These are phyloP conservation scores for Caenorhabditis doughertyi DNA, from an alignment of 2,888 invertebrate species.

Conservation along the genomic window DNA sequence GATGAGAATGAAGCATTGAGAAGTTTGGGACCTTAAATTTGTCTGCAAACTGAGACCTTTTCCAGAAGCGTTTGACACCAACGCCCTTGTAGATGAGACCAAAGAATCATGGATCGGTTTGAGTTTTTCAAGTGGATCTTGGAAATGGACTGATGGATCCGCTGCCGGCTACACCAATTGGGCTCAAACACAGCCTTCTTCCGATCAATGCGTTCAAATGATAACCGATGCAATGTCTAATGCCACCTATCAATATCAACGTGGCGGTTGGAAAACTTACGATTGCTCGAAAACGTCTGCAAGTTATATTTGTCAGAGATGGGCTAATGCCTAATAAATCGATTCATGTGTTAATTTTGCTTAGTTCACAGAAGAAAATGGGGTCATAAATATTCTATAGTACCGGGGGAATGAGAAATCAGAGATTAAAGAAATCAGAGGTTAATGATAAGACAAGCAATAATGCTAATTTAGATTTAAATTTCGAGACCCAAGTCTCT, in stretches of 20 bases:
- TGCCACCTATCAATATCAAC: slow-evolving; percentile 40
- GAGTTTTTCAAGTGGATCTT: slow-evolving; percentile 13
- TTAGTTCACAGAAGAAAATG: slow-evolving; percentile 25
- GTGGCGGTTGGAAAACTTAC: slow-evolving; percentile 57
- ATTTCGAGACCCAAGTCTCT: slow-evolving; percentile 88
- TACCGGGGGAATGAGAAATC: no score
- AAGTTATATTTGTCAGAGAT: slow-evolving; percentile 49
- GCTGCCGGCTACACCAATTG: slow-evolving; percentile 28
- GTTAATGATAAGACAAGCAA: not conserved
- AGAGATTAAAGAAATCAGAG: no score
- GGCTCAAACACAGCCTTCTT: slow-evolving; percentile 50
- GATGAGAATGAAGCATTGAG: slow-evolving; percentile 52
- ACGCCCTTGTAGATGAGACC: slow-evolving; percentile 22
- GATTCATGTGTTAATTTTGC: not conserved
- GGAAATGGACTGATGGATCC: slow-evolving; percentile 46
- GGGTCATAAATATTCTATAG: no score
- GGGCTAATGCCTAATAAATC: slow-evolving; percentile 22
- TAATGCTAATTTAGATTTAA: not conserved
- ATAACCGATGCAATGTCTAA: slow-evolving; percentile 45
- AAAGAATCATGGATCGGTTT: slow-evolving; percentile 54
- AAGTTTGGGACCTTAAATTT: slow-evolving; percentile 7
- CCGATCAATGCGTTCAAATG: slow-evolving; percentile 45
- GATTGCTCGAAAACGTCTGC: slow-evolving; percentile 30
- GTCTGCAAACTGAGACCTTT: not conserved
- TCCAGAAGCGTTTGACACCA: slow-evolving; percentile 50